These are phyloP conservation scores for Drosophila glabriapex DNA, from an alignment of 2,888 invertebrate species.

Conservation along the genomic window DNA sequence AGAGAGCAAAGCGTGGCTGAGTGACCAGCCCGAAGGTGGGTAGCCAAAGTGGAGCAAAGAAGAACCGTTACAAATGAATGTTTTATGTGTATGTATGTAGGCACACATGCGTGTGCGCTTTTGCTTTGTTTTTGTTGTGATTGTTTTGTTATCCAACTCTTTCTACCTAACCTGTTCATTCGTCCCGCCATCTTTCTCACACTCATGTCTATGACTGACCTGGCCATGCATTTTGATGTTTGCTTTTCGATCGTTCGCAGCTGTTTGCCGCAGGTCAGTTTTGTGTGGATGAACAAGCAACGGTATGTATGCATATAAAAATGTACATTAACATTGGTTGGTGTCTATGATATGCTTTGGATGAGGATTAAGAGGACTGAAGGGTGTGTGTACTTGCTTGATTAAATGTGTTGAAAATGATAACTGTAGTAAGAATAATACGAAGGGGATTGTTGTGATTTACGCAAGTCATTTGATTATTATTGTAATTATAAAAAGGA, in stretches of 20 bases:
- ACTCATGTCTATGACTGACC: constrained; percentile 2
- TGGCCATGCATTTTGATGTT: constrained; percentile 12
- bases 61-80: constrained; percentile 32
- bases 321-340: neutral
- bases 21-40: constrained; percentile 28
- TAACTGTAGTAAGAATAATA: neutral
- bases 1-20: constrained; percentile 24
- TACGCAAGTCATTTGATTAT: constrained; percentile 37
- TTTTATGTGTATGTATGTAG: constrained; percentile 9
- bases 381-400: neutral
- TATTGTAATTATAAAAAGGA: neutral
- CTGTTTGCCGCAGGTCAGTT: constrained; percentile 47
- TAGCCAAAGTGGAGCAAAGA: constrained; percentile 4
- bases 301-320: neutral
- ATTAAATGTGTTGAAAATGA: neutral
- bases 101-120: constrained; percentile 18
- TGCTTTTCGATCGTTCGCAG: constrained; percentile 34
- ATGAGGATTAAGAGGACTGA: neutral
- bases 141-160: constrained; percentile 4
- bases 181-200: neutral
- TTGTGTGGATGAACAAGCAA: neutral
- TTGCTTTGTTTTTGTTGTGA: constrained; percentile 13
- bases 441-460: constrained; percentile 6
- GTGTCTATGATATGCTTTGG: neutral
- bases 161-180: neutral